Conservation (phyloP, 2,113 vertebrate species). For the Chloroceryle aenea region DNA sequence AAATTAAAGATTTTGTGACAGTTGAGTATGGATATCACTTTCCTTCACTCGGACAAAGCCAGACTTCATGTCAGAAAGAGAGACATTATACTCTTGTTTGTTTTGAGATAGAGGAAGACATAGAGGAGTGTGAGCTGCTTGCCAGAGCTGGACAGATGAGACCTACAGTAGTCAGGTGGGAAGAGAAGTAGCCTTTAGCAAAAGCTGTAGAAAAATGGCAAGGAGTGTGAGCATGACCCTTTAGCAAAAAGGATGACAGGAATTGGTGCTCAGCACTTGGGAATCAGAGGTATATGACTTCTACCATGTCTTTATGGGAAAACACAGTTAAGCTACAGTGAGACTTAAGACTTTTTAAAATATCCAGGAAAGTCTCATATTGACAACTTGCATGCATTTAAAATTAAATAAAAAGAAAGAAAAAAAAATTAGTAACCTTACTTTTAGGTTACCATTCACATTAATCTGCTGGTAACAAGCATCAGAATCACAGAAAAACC, state of each 20-base stretch:
- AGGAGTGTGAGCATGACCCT: neutral
- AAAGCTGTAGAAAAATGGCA: neutral
- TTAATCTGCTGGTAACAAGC: neutral
- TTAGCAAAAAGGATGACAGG: neutral
- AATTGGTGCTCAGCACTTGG: neutral
- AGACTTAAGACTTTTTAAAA: neutral
- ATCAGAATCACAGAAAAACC: neutral
- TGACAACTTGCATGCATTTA: accelerated
- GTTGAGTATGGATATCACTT: neutral
- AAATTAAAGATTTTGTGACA: conserved; percentile 17
- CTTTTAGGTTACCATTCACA: neutral
- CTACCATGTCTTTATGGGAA: neutral
- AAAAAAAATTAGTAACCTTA: neutral
- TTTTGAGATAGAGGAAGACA: neutral
- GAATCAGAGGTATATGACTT: neutral
- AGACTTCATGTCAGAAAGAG: neutral
- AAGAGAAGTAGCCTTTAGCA: neutral
- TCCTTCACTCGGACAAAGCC: neutral
- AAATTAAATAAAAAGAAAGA: neutral
- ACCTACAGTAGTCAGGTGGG: neutral
- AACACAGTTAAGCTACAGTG: neutral
- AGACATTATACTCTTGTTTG: neutral
- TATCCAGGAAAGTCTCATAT: neutral
- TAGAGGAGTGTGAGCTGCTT: neutral
- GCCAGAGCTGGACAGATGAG: neutral